Conservation (phyloP, 2,888 invertebrate genomes). For the Corbicula japonica region DNA sequence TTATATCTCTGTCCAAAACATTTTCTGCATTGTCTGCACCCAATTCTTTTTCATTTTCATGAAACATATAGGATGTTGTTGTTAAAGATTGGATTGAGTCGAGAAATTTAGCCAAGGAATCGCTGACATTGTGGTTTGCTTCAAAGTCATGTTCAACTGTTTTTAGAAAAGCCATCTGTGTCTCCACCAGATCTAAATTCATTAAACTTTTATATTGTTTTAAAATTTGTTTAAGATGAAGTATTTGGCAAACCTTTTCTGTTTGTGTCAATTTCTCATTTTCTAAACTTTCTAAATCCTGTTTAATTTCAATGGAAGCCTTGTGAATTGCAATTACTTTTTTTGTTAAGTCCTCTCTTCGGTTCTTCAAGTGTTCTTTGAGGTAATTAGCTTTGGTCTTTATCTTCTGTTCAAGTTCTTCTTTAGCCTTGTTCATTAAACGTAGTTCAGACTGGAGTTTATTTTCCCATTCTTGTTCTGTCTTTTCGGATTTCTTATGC, state of each 20-base stretch:
- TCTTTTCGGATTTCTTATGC: not conserved
- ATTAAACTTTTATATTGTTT: conserved; percentile 6
- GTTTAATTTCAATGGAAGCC: conserved; percentile 14
- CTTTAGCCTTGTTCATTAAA: conserved; percentile 21
- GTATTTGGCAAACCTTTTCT: not conserved
- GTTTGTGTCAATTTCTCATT: not conserved
- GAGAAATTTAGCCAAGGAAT: conserved; percentile 5
- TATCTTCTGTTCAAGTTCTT: conserved; percentile 26
- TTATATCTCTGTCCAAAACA: too few species aligned
- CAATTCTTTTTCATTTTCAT: too few species aligned
- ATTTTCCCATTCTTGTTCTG: conserved; percentile 15
- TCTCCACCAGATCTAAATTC: conserved; percentile 1
- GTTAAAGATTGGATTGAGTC: conserved; percentile 14
- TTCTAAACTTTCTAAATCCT: not conserved
- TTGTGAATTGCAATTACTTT: conserved; percentile 8
- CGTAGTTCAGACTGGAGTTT: conserved; percentile 6
- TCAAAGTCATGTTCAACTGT: conserved; percentile 25
- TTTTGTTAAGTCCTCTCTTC: not conserved
- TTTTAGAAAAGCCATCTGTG: conserved; percentile 20
- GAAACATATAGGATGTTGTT: conserved; percentile 15
- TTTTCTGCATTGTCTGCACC: too few species aligned
- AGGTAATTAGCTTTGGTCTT: conserved; percentile 10
- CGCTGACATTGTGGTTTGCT: conserved; percentile 25
- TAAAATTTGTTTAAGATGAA: conserved; percentile 5
- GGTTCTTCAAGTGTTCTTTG: conserved; percentile 18